phyloP scores from a whole-genome alignment of 2,888 invertebrate species.

The Copidosoma aretas region DNA sequence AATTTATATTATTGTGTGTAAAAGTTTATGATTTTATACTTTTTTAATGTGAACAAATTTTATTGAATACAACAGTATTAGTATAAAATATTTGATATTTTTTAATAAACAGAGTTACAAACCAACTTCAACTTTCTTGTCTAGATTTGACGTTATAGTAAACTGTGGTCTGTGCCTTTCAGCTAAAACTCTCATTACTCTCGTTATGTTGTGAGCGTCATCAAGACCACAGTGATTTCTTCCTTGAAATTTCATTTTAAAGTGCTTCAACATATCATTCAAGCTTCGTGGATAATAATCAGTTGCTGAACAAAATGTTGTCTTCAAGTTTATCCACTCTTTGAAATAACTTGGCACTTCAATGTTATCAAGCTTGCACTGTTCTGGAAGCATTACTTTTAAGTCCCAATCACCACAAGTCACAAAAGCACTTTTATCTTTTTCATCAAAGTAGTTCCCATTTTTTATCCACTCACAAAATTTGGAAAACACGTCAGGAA shows the following conservation, averaged over 20 bases:
- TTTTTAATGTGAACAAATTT: conserved; percentile 26
- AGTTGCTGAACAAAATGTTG: conserved; percentile 54
- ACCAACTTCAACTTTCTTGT: not conserved
- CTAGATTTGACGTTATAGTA: conserved; percentile 46
- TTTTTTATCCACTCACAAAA: conserved; percentile 65
- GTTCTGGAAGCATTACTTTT: conserved; percentile 64
- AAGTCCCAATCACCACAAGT: conserved; percentile 71
- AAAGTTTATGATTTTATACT: conserved; percentile 29
- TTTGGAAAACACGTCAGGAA: conserved; percentile 62
- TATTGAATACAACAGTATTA: conserved; percentile 37
- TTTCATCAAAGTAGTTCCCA: conserved; percentile 54
- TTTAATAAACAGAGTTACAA: conserved; percentile 29
- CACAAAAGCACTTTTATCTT: conserved; percentile 63
- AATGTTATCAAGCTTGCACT: conserved; percentile 61
- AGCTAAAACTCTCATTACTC: conserved; percentile 47
- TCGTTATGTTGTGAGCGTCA: conserved; percentile 54
- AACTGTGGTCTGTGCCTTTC: conserved; percentile 45
- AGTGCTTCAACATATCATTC: conserved; percentile 55
- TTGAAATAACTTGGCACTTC: conserved; percentile 60
- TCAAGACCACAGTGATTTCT: conserved; percentile 64
- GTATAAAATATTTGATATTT: conserved; percentile 29
- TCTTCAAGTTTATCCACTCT: conserved; percentile 69
- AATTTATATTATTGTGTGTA: conserved; percentile 37
- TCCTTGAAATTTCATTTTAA: conserved; percentile 58
- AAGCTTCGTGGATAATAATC: conserved; percentile 61